Evolutionary conservation across 2,113 vertebrate species (phyloP).

Genomic region (Labrus mixtus): DNA sequence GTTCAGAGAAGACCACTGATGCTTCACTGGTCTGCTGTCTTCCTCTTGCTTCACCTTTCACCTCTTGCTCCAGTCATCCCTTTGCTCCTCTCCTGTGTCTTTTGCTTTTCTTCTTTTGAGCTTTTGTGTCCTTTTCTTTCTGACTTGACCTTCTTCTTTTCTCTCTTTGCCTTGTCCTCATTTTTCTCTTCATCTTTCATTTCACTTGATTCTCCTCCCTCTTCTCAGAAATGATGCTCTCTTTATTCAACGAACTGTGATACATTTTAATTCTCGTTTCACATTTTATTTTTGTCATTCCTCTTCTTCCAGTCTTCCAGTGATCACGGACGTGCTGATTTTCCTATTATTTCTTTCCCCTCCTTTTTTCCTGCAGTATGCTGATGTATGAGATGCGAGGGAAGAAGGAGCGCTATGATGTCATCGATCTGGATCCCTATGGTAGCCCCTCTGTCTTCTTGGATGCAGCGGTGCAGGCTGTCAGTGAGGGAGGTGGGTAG

Average conservation of each 20-base stretch:
- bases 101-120: not conserved
- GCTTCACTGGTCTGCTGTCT: not conserved
- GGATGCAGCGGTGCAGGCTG: slow-evolving; percentile 91
- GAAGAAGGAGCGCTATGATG: slow-evolving; percentile 85
- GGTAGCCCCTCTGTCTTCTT: slow-evolving; percentile 91
- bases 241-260: not conserved
- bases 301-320: not conserved
- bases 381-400: slow-evolving; percentile 88
- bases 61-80: not conserved
- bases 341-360: not conserved
- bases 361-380: slow-evolving; percentile 74
- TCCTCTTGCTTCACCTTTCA: slow-evolving; percentile 10
- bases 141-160: not conserved
- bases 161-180: not conserved
- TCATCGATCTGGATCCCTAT: slow-evolving; percentile 94
- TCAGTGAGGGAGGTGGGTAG: slow-evolving; percentile 90
- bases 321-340: not conserved
- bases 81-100: not conserved
- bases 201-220: not conserved
- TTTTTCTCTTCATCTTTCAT: not conserved
- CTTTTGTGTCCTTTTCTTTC: not conserved
- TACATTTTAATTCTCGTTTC: not conserved
- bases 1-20: not conserved
- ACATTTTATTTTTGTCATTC: not conserved
- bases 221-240: not conserved